phyloP scores from a whole-genome alignment of 1,140 invertebrate species.

The Philopotamus ludificatus region DNA sequence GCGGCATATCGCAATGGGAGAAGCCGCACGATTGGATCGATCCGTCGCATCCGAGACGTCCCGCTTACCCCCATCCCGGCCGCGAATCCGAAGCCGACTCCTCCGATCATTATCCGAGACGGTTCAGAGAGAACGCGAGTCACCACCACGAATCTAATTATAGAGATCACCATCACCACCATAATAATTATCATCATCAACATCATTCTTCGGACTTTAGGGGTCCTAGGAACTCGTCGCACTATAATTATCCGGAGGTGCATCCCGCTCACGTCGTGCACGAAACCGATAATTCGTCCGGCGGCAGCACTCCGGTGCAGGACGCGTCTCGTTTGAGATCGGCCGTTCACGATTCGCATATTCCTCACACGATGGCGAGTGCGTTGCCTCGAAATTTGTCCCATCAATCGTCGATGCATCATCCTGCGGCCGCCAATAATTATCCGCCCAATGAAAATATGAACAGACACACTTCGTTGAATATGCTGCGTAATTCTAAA shows the following conservation, averaged over 20 bases:
- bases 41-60: conserved; percentile 40
- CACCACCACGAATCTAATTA: conserved; percentile 28
- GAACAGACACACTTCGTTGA: conserved; percentile 29
- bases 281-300: conserved; percentile 80
- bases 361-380: conserved; percentile 50
- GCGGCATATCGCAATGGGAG: conserved; percentile 88
- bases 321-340: conserved; percentile 51
- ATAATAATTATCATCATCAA: conserved; percentile 12
- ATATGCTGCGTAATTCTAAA: conserved; percentile 35
- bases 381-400: conserved; percentile 35
- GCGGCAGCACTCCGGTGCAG: conserved; percentile 71
- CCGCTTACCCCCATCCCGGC: conserved; percentile 36
- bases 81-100: conserved; percentile 44
- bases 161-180: conserved; percentile 28
- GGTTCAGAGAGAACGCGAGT: conserved; percentile 23
- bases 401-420: conserved; percentile 27
- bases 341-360: conserved; percentile 40
- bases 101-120: conserved; percentile 23
- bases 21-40: conserved; percentile 84
- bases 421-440: conserved; percentile 23
- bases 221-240: conserved; percentile 8
- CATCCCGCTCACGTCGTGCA: conserved; percentile 50
- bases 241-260: conserved; percentile 12
- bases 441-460: conserved; percentile 21
- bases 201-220: conserved; percentile 12